A percentile compares a stretch with the other conserved stretches of the same genome.
phyloP scores from a whole-genome alignment of 2,888 invertebrate species.

The Nomada hirtipes region DNA sequence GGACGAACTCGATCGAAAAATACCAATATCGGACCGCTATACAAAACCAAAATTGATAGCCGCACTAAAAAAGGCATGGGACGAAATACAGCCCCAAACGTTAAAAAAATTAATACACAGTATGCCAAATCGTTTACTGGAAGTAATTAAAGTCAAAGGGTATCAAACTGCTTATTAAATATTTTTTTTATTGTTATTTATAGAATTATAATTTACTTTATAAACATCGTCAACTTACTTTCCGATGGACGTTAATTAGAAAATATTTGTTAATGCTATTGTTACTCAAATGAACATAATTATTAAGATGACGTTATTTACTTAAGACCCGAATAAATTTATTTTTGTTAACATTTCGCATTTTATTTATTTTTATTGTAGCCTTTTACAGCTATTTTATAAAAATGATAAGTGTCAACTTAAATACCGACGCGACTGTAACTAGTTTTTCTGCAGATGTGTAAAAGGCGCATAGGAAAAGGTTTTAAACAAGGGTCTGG shows the following conservation, averaged over 20 bases:
- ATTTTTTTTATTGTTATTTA: slow-evolving; percentile 2
- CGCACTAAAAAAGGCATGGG: slow-evolving; percentile 1
- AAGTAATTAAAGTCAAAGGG: slow-evolving; percentile 5
- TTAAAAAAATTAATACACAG: slow-evolving; percentile 11
- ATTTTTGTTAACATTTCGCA: background rate
- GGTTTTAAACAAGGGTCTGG: too few species aligned
- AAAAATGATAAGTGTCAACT: too few species aligned
- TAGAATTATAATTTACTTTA: slow-evolving; percentile 4
- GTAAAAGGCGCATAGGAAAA: too few species aligned
- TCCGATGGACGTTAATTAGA: background rate
- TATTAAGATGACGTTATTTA: background rate
- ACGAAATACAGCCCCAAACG: background rate
- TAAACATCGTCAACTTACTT: slow-evolving; percentile 9
- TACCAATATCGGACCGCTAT: background rate
- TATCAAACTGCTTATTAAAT: background rate
- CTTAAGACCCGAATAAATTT: background rate
- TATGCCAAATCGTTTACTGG: slow-evolving; percentile 15
- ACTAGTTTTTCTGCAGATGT: too few species aligned
- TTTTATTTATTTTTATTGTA: background rate
- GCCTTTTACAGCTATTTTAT: too few species aligned
- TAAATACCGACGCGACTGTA: too few species aligned
- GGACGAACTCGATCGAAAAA: slow-evolving; percentile 3
- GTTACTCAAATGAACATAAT: background rate
- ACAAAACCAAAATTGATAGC: background rate
- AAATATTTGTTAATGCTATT: slow-evolving; percentile 9